Evolutionary conservation across 1,140 invertebrate genomes (phyloP), one percentile per base, ranked within the genome.

Genomic region (Microvelia longipes): DNA sequence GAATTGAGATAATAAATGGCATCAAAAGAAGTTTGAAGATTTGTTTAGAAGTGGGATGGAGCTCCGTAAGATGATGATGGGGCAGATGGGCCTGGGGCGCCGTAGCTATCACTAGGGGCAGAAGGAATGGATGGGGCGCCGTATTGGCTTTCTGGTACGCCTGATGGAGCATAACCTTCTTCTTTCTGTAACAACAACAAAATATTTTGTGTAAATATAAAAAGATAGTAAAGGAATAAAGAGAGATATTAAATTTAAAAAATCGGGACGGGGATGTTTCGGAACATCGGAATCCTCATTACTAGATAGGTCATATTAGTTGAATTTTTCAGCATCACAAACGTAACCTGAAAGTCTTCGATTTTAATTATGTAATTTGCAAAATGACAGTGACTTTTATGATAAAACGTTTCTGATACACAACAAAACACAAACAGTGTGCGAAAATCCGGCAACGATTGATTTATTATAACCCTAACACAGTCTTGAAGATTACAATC

Each of bases 111-210:
- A 2, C 76, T 67, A 1, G 74, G 74, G 1, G 73, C 74, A 29
- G 75, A 74, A 73, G 73, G 11, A 70, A 71, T 13, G 73, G 75
- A 74, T 2, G 82, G 82, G 30, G 82, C 78, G 26, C 82, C 82
- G 70, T 83, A 83, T 66, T 79, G 79, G n/a, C 75, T 76, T 26
- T 74, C 72, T 63, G 76, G 75, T 24, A 73, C 72, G 11, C 76
- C 74, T n/a, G 77, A 77, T 13, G 76, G 70, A 0, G 76, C 74
- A 70, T 78, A 79, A 11, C 76, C 78, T 75, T 78, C 77, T 73
- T 77, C 74, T 72, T 78, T 77, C 77, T 78, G 74, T 27, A 76
- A 75, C 64, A 71, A 1, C 24, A 28, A 27, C 28, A 69, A 71
- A 27, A 71, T 35, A 63, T 64, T 28, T 50, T 11, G 35, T 5